Evolutionary conservation across 2,113 vertebrate genomes (phyloP).

Genomic region (Cromileptes altivelis): DNA sequence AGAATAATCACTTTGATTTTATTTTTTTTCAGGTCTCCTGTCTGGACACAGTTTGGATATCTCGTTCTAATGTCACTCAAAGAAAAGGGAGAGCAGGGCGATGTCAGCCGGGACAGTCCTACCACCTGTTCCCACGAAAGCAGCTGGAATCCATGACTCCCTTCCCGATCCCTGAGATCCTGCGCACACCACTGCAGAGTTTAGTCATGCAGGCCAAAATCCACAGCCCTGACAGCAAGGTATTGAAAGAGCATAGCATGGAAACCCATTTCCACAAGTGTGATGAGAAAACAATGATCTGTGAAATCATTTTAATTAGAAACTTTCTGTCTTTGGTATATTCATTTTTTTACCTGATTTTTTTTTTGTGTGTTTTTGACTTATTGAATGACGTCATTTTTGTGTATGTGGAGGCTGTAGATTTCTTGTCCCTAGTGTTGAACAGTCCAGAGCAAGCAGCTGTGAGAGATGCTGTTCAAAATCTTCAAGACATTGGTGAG

Average conservation of each 20-base stretch:
- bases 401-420: slow-evolving; percentile 86
- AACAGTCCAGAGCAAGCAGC: slow-evolving; percentile 92
- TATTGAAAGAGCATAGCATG: slow-evolving; percentile 52
- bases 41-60: slow-evolving; percentile 96
- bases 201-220: slow-evolving; percentile 97
- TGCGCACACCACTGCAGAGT: slow-evolving; percentile 95
- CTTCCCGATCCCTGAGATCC: slow-evolving; percentile 95
- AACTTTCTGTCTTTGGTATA: too few species aligned
- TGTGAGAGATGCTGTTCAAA: slow-evolving; percentile 89
- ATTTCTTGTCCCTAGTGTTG: slow-evolving; percentile 96
- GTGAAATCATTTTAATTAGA: too few species aligned
- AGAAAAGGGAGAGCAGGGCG: slow-evolving; percentile 93
- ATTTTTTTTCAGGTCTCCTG: slow-evolving; percentile 89
- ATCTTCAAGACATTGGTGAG: slow-evolving; percentile 94
- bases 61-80: slow-evolving; percentile 94
- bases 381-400: neutral
- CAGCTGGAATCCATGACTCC: slow-evolving; percentile 90
- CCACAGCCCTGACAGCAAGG: slow-evolving; percentile 93
- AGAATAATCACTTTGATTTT: neutral
- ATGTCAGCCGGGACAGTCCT: slow-evolving; percentile 95
- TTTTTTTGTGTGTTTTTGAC: neutral
- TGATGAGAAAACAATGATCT: too few species aligned
- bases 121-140: slow-evolving; percentile 92
- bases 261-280: too few species aligned
- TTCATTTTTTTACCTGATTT: neutral